Evolutionary conservation across 2,888 invertebrate genomes (phyloP).

Genomic region (Pollenia labialis): DNA sequence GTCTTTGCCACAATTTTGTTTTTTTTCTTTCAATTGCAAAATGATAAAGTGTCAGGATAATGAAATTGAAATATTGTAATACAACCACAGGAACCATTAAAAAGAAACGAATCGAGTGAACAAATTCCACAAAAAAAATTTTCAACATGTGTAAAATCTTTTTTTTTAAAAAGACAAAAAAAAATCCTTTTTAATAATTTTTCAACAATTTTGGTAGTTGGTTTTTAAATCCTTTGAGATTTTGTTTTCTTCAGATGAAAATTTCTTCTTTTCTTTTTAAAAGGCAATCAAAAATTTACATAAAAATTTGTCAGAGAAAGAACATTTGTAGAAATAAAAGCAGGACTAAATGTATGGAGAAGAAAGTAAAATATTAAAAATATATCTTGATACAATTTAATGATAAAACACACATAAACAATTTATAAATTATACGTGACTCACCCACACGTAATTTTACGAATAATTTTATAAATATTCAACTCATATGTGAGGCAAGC

Average conservation of each 20-base stretch:
- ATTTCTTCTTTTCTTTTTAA: constrained; percentile 26
- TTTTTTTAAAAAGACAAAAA: constrained; percentile 14
- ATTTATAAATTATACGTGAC: constrained; percentile 74
- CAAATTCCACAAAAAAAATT: constrained; percentile 54
- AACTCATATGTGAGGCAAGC: neutral
- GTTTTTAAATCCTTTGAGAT: constrained; percentile 70
- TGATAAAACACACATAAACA: constrained; percentile 76
- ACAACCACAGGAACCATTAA: constrained; percentile 48
- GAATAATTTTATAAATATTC: constrained; percentile 62
- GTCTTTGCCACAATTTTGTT: neutral
- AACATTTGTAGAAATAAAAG: constrained; percentile 1
- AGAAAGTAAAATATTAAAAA: constrained; percentile 35
- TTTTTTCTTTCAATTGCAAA: constrained; percentile 58
- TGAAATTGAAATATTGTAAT: constrained; percentile 74
- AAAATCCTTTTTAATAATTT: constrained; percentile 50
- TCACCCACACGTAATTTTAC: constrained; percentile 66
- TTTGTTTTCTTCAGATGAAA: constrained; percentile 15
- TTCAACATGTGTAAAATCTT: constrained; percentile 68
- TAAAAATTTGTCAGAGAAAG: constrained; percentile 48
- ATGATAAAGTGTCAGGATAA: constrained; percentile 76
- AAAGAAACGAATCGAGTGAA: constrained; percentile 4
- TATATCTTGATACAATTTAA: constrained; percentile 72
- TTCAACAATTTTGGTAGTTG: constrained; percentile 40
- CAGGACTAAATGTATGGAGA: neutral
- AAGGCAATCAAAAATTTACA: constrained; percentile 67